Evolutionary conservation across 2,888 invertebrate genomes (phyloP).

Genomic region (Onthophagus sagittarius): DNA sequence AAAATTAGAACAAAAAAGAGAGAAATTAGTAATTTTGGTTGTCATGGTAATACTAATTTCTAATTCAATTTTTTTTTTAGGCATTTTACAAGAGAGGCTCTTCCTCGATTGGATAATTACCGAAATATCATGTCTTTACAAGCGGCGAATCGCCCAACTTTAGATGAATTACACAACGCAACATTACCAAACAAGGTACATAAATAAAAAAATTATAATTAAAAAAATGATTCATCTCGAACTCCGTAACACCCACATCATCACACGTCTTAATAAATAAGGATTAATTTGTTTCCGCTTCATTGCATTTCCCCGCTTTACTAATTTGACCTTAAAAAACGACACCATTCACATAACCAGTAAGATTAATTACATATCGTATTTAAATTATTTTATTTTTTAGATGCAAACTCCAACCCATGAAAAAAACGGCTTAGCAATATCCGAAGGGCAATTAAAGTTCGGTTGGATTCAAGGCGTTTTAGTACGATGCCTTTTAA

Average conservation of each 20-base stretch:
- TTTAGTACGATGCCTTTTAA: constrained; percentile 88
- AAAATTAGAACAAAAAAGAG: too few species aligned
- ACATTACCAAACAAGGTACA: constrained; percentile 74
- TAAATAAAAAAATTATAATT: background rate
- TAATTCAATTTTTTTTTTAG: constrained; percentile 44
- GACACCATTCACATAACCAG: too few species aligned
- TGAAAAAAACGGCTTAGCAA: constrained; percentile 36
- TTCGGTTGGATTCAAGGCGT: constrained; percentile 96
- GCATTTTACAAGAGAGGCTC: constrained; percentile 81
- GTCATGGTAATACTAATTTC: too few species aligned
- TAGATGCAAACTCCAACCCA: constrained; percentile 26
- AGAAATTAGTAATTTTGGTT: too few species aligned
- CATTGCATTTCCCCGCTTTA: too few species aligned
- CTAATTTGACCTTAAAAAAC: too few species aligned
- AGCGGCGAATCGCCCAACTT: constrained; percentile 79
- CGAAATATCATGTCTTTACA: constrained; percentile 85
- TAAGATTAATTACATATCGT: background rate
- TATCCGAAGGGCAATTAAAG: constrained; percentile 63
- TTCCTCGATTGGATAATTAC: constrained; percentile 85
- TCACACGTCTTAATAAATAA: too few species aligned
- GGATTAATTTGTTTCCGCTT: too few species aligned
- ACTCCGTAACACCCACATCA: too few species aligned
- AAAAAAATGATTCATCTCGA: too few species aligned
- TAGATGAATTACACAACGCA: constrained; percentile 85
- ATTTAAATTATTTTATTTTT: background rate